Percentiles rank a stretch among this genome's conserved stretches.
Evolutionary conservation across 2,797 vertebrate species (phyloP).

Genomic region (Enteromius trimaculatus): DNA sequence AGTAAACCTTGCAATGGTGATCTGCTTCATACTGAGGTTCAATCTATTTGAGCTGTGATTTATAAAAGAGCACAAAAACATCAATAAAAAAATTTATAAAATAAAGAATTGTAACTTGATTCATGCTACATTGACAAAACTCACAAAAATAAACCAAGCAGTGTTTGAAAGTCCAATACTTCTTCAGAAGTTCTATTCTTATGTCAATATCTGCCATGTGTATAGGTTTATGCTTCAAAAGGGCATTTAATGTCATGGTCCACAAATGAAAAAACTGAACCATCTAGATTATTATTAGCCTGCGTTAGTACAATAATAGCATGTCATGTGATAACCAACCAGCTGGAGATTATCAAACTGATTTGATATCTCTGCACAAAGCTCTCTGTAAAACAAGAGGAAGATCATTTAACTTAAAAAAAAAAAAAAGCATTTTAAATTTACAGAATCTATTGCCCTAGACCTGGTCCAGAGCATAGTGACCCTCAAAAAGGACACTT

Average conservation of each 20-base stretch:
- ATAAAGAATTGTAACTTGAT: neutral
- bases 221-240: neutral
- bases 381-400: constrained; percentile 5
- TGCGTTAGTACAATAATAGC: constrained; percentile 17
- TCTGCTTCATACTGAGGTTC: neutral
- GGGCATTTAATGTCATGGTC: neutral
- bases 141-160: neutral
- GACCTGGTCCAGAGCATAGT: neutral
- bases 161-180: neutral
- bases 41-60: neutral
- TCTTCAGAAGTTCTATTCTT: neutral
- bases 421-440: neutral
- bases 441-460: neutral
- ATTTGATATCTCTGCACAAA: neutral
- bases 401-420: neutral
- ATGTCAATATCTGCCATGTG: neutral
- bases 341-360: constrained; percentile 12
- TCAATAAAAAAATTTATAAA: neutral
- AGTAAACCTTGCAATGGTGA: neutral
- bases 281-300: constrained; percentile 25
- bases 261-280: constrained; percentile 7
- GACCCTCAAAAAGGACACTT: neutral
- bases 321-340: constrained; percentile 5
- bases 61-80: constrained; percentile 7
- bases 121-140: neutral